A percentile compares a stretch with the other conserved stretches of the same genome.
These are phyloP conservation scores for Hydrotaea cyrtoneurina DNA, from an alignment of 2,888 invertebrate species.

Conservation along the genomic window DNA sequence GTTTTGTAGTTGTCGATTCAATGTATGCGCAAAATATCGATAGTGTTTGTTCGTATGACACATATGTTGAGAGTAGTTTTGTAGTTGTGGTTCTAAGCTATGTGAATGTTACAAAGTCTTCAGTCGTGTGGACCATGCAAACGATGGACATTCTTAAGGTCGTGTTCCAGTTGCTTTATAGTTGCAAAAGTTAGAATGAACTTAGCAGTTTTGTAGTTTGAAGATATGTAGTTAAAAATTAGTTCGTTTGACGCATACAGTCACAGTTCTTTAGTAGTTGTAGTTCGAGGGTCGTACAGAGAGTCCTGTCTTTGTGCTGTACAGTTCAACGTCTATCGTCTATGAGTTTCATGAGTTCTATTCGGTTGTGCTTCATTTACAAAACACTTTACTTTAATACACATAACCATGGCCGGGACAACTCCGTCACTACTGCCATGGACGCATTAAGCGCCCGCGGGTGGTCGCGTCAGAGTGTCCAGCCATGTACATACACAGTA, in stretches of 20 bases:
- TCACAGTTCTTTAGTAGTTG: background rate
- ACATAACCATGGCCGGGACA: slow-evolving; percentile 63
- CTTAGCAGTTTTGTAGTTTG: background rate
- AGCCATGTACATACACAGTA: slow-evolving; percentile 76
- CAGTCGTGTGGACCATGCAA: too few species aligned
- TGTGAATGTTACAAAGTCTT: too few species aligned
- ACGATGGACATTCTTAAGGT: too few species aligned
- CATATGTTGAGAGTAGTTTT: too few species aligned
- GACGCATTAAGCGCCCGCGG: slow-evolving; percentile 5
- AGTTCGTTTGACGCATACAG: too few species aligned
- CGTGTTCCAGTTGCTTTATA: background rate
- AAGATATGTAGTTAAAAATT: too few species aligned
- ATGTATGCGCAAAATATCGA: too few species aligned
- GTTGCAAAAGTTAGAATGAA: background rate
- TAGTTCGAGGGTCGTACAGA: too few species aligned
- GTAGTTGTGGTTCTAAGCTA: too few species aligned
- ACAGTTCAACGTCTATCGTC: background rate
- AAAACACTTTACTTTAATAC: slow-evolving; percentile 55
- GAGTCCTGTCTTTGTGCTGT: too few species aligned
- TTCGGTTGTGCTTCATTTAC: slow-evolving; percentile 43
- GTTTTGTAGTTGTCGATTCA: too few species aligned
- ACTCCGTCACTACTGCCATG: background rate
- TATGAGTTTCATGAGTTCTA: slow-evolving; percentile 54
- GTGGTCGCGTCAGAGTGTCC: slow-evolving; percentile 35
- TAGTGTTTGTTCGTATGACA: too few species aligned